Percentiles rank a stretch among this genome's conserved stretches.
Conservation (phyloP, 1,140 invertebrate genomes). For the Argopecten irradians region DNA sequence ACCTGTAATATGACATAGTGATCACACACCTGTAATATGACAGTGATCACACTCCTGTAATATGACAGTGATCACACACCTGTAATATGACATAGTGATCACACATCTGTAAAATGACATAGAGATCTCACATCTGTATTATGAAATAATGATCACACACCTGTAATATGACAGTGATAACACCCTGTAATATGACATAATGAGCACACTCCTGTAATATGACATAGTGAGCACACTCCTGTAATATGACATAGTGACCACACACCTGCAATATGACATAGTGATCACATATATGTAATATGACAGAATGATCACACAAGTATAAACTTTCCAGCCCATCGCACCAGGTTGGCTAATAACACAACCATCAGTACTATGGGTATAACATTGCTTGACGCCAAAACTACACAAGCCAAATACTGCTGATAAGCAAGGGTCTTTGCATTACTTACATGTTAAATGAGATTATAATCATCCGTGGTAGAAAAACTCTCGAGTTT, state of each 20-base stretch:
- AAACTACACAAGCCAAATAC: conserved; percentile 31
- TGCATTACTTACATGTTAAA: conserved; percentile 57
- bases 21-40: conserved; percentile 80
- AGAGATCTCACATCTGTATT: background rate
- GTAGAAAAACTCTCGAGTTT: conserved; percentile 39
- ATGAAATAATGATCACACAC: too few species aligned
- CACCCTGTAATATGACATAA: background rate
- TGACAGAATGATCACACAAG: too few species aligned
- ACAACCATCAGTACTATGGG: background rate
- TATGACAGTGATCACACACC: background rate
- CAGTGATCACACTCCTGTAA: too few species aligned
- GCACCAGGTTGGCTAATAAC: too few species aligned
- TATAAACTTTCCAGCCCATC: too few species aligned
- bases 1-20: conserved; percentile 81
- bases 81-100: background rate
- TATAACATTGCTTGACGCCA: background rate
- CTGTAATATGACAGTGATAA: background rate
- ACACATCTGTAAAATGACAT: too few species aligned
- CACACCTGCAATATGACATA: background rate
- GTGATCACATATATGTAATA: background rate
- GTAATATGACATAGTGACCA: background rate
- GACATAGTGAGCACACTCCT: background rate
- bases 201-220: too few species aligned
- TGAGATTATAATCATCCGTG: conserved; percentile 55
- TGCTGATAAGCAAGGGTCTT: background rate